These are phyloP conservation scores for Sylvietta virens DNA, from an alignment of 2,113 vertebrate genomes.

Conservation along the genomic window DNA sequence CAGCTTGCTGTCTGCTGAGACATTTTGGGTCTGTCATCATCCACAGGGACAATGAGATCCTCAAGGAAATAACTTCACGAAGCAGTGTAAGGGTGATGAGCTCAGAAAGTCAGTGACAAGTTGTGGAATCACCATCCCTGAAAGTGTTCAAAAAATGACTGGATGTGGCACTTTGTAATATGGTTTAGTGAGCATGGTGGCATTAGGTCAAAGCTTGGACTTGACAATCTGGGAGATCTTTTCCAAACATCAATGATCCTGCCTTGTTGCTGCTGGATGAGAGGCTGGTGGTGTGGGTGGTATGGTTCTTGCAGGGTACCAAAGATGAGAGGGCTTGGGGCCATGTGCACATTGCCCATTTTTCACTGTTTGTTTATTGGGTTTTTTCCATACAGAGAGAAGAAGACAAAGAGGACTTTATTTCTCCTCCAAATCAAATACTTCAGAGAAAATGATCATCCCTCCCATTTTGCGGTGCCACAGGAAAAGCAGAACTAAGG, in stretches of 20 bases:
- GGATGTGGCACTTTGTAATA: accelerated
- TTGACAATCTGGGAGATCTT: background rate
- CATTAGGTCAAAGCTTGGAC: background rate
- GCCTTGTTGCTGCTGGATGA: background rate
- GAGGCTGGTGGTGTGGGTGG: background rate
- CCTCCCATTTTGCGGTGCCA: background rate
- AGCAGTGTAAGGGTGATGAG: background rate
- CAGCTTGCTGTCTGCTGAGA: background rate
- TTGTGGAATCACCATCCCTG: background rate
- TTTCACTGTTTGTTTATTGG: background rate
- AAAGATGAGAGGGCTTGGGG: background rate
- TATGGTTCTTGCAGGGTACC: no score
- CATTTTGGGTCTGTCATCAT: background rate
- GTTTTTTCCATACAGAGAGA: background rate
- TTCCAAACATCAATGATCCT: background rate
- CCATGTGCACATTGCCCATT: background rate
- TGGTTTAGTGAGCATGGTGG: background rate
- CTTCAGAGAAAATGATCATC: background rate
- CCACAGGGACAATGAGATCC: background rate
- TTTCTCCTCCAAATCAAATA: background rate
- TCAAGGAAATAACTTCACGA: background rate
- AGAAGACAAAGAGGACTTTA: background rate
- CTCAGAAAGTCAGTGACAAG: background rate
- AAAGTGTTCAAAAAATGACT: background rate
- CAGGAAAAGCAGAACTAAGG: background rate